Evolutionary conservation across 1,140 invertebrate species (phyloP).

Genomic region (Formica selysi): DNA sequence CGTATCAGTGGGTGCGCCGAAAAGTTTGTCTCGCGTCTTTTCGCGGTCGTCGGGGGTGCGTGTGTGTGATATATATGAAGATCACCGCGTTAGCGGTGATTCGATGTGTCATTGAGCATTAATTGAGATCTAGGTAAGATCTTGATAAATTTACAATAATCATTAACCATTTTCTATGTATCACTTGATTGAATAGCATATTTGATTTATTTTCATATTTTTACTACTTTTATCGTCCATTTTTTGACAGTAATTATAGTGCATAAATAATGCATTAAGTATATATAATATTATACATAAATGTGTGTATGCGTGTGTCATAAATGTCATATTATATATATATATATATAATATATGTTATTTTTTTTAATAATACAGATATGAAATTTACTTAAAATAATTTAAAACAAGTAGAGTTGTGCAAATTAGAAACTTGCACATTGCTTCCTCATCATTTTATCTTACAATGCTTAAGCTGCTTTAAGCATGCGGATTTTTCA

Average conservation of each 20-base stretch:
- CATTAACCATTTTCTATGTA: neutral
- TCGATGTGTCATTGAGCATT: conserved; percentile 50
- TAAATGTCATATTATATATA: too few relatives aligned
- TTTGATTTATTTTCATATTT: neutral
- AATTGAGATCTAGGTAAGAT: conserved; percentile 64
- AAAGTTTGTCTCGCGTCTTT: neutral
- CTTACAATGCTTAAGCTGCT: too few relatives aligned
- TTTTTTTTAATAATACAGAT: too few relatives aligned
- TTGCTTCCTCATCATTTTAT: too few relatives aligned
- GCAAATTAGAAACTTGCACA: too few relatives aligned
- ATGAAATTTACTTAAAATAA: conserved; percentile 13
- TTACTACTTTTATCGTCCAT: neutral
- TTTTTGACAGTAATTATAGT: neutral
- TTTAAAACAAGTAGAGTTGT: neutral
- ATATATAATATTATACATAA: too few relatives aligned
- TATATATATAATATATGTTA: too few relatives aligned
- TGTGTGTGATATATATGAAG: conserved; percentile 3
- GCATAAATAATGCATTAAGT: neutral
- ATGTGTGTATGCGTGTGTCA: too few relatives aligned
- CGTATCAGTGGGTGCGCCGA: neutral
- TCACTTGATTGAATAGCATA: neutral
- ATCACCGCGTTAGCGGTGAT: conserved; percentile 46
- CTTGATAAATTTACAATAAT: neutral
- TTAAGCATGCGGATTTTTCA: too few relatives aligned
- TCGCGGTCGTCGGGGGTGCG: conserved; percentile 15